A percentile compares a stretch with the other conserved stretches of the same genome.
Evolutionary conservation across 2,888 invertebrate genomes (phyloP).

Genomic region (Elmis aenea): DNA sequence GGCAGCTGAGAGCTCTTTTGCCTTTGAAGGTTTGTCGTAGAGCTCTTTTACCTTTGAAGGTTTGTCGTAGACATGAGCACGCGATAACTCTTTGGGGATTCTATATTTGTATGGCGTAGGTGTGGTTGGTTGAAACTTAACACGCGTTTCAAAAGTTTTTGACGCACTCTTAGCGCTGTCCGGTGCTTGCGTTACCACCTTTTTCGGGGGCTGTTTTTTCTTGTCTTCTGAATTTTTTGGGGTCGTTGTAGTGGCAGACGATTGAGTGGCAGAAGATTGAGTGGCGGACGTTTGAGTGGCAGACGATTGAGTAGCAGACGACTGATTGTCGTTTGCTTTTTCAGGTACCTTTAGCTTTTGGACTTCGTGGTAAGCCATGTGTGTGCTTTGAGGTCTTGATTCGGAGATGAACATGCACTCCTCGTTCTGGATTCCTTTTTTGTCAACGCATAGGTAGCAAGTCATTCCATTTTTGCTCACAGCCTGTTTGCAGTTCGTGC

Average conservation of each 20-base stretch:
- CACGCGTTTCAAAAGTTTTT: conserved; percentile 16
- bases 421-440: conserved; percentile 66
- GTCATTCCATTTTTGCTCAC: conserved; percentile 70
- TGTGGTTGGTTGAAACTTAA: conserved; percentile 8
- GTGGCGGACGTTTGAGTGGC: conserved; percentile 30
- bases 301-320: conserved; percentile 1
- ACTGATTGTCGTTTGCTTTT: conserved; percentile 35
- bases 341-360: conserved; percentile 55
- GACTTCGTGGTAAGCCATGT: conserved; percentile 62
- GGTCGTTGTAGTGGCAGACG: conserved; percentile 41
- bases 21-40: too few relatives aligned
- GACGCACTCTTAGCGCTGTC: conserved; percentile 19
- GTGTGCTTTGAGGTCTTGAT: conserved; percentile 59
- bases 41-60: too few relatives aligned
- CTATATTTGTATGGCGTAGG: too few relatives aligned
- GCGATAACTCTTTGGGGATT: too few relatives aligned
- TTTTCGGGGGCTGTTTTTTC: conserved; percentile 9
- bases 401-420: conserved; percentile 75
- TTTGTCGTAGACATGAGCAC: too few relatives aligned
- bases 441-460: conserved; percentile 67
- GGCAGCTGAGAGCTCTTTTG: conserved; percentile 7
- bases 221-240: conserved; percentile 12
- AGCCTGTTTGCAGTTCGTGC: conserved; percentile 63
- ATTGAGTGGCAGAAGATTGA: conserved; percentile 33
- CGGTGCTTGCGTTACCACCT: conserved; percentile 11